Evolutionary conservation across 2,113 vertebrate species (phyloP).

Genomic region (Chaetura pelagica): DNA sequence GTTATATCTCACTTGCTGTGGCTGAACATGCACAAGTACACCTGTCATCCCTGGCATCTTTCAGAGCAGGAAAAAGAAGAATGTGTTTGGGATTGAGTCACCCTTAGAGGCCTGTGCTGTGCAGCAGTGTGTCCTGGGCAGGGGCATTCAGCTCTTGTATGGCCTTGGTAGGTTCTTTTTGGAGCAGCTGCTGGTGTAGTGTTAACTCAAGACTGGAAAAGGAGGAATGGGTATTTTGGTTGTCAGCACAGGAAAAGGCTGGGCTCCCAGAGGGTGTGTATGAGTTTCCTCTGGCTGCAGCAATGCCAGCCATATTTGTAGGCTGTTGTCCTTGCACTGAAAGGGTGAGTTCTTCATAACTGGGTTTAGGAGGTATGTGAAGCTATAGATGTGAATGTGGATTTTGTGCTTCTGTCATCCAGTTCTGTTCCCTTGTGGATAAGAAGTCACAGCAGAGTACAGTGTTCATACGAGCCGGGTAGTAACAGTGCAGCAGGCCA

Average conservation of each 20-base stretch:
- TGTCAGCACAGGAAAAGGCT: background rate
- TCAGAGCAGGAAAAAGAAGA: no score
- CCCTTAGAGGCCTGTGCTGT: no score
- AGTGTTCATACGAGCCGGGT: fast-evolving
- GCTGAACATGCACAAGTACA: background rate
- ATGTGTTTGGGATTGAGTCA: no score
- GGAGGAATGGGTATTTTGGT: background rate
- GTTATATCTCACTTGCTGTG: background rate
- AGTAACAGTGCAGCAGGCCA: background rate
- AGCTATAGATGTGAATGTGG: background rate
- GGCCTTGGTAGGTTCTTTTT: no score
- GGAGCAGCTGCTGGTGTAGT: background rate
- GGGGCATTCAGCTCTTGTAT: no score
- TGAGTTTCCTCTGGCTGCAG: background rate
- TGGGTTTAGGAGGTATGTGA: background rate
- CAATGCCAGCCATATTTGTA: fast-evolving
- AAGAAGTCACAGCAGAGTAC: background rate
- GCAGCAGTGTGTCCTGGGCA: background rate
- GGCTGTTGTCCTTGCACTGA: background rate
- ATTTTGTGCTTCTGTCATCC: background rate
- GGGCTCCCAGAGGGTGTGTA: background rate
- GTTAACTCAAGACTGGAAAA: background rate
- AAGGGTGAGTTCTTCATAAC: background rate
- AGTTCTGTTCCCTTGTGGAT: background rate
- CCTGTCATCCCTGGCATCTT: background rate